Evolutionary conservation across 2,113 vertebrate species (phyloP), one percentile per base, ranked within the genome.

Genomic region (Hymenochirus boettgeri): DNA sequence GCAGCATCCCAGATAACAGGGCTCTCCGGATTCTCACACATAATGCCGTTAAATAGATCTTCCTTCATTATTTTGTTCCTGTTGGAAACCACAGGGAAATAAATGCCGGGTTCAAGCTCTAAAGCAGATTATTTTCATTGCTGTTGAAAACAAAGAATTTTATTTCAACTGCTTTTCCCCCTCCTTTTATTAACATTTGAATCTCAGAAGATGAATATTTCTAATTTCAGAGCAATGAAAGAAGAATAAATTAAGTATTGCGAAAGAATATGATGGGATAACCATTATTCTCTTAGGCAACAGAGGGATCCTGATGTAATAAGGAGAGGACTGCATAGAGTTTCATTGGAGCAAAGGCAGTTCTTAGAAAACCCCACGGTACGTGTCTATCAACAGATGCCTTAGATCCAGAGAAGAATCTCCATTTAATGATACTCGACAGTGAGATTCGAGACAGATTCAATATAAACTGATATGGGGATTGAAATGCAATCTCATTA

Each of bases 31-130:
- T 8, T 26, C 54, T 56, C 55, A 60, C 53, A 12, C 42, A 31
- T 57, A 48, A 25, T 5, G 0, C 23, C 59, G 45, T 50, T 21
- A 62, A 61, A 57, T 22, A 23, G 19, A 61, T 47, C 3, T 48
- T 61, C 35, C 26, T 65, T 71, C 54, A 52, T 72, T 67, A 60
- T 33, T 45, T 70, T 18, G 6, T 72, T 18, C 54, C 60, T 46
- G 45, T 37, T 0, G 27, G 50, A 57, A 18, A 2, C 1, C 57
- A 21, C 9, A 47, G 73, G 69, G 48, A 70, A 66, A 70, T 57
- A 63, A 47, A 47, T 37, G 21, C 29, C n/a, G 27, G 26, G 17
- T 0, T 22, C 4, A 12, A 47, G 17, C 37, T 35, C 22, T 21
- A 22, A 57, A 61, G 17, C 21, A 25, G 45, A 59, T 58, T 52